A percentile compares a stretch with the other conserved stretches of the same genome.
Conservation (phyloP, 2,888 invertebrate species). For the Lamproptera curius region DNA sequence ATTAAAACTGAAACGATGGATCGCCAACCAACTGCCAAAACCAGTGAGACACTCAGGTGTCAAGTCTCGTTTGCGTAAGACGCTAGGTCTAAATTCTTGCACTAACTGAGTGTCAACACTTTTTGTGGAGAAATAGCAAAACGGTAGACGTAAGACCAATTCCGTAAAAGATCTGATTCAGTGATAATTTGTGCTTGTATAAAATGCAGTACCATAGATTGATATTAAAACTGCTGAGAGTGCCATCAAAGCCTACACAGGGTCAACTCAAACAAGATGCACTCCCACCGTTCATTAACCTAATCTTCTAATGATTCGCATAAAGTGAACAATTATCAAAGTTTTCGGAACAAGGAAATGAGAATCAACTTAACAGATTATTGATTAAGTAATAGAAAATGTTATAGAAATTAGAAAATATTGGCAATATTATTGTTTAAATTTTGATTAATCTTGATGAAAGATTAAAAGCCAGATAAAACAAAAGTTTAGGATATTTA, state of each 20-base stretch:
- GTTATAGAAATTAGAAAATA: background rate
- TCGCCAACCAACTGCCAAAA: constrained; percentile 21
- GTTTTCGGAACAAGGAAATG: background rate
- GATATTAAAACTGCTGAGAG: too few species aligned
- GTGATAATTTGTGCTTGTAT: too few species aligned
- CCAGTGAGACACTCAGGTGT: background rate
- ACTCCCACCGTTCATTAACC: too few species aligned
- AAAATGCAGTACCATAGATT: too few species aligned
- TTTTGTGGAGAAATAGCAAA: too few species aligned
- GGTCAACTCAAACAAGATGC: too few species aligned
- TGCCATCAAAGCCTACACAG: too few species aligned
- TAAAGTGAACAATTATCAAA: background rate
- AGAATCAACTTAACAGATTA: background rate
- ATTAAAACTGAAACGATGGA: constrained; percentile 25
- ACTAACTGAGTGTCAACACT: too few species aligned
- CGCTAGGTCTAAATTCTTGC: background rate
- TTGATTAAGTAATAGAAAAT: background rate
- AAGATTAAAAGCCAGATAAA: background rate
- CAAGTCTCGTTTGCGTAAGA: background rate
- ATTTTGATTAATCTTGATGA: background rate
- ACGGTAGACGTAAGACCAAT: too few species aligned
- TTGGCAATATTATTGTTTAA: background rate
- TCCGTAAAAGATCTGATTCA: too few species aligned
- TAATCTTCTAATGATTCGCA: background rate
- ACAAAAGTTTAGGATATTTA: background rate